These are phyloP conservation scores for Boloria selene DNA, from an alignment of 2,888 invertebrate species.

Conservation along the genomic window DNA sequence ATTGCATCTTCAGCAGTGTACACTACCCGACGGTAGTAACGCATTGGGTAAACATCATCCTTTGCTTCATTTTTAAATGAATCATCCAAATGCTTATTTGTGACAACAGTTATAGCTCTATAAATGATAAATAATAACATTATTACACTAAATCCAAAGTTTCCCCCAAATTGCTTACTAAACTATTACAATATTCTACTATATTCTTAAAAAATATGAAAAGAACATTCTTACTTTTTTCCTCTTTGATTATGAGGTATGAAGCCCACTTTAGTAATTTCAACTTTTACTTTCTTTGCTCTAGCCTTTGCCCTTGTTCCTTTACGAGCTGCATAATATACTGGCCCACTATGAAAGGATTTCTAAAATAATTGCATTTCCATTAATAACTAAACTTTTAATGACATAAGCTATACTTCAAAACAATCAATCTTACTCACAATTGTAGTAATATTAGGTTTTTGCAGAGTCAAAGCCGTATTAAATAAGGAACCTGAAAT, in stretches of 20 bases:
- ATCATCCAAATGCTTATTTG: conserved; percentile 84
- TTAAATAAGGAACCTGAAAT: conserved; percentile 66
- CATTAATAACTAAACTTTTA: conserved; percentile 7
- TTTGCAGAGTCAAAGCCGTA: conserved; percentile 55
- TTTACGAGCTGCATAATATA: conserved; percentile 89
- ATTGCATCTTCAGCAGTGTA: conserved; percentile 90
- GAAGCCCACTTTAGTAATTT: conserved; percentile 88
- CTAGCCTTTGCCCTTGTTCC: conserved; percentile 90
- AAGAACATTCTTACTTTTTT: conserved; percentile 56
- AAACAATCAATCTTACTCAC: conserved; percentile 51
- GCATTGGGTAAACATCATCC: conserved; percentile 82
- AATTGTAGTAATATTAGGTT: conserved; percentile 55
- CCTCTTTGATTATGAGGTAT: conserved; percentile 87
- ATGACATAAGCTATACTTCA: background rate
- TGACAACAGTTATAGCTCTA: conserved; percentile 60
- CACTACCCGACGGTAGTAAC: conserved; percentile 82
- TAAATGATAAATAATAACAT: conserved; percentile 31
- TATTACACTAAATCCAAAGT: background rate
- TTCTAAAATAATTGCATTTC: conserved; percentile 56
- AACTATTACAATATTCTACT: background rate
- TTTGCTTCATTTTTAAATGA: conserved; percentile 68
- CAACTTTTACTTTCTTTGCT: conserved; percentile 89
- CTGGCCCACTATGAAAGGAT: conserved; percentile 79
- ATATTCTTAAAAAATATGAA: background rate
- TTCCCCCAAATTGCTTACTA: background rate